These are phyloP conservation scores for Norana najaformis DNA, from an alignment of 2,888 invertebrate genomes.

Conservation along the genomic window DNA sequence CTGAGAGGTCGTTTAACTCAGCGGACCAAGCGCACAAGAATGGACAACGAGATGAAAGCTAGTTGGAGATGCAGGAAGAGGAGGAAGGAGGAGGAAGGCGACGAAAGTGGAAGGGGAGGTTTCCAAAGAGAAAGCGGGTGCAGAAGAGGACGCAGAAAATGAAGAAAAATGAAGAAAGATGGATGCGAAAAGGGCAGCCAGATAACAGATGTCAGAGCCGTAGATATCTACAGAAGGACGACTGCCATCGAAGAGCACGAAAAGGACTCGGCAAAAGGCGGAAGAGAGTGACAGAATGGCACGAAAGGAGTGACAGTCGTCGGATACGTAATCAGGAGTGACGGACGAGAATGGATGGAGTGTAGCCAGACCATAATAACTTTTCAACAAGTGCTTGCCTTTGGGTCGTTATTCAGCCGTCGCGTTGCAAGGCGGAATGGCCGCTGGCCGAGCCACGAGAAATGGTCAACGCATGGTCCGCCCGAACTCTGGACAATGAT, in stretches of 20 bases:
- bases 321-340: neutral
- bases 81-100: too few relatives aligned
- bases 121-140: neutral
- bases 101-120: neutral
- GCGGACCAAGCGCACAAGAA: neutral
- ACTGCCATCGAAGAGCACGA: neutral
- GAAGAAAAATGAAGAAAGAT: conserved; percentile 23
- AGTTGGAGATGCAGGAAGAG: neutral
- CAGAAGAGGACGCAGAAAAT: conserved; percentile 6
- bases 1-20: neutral
- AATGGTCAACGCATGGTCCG: neutral
- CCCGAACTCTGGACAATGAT: conserved; percentile 1
- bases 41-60: neutral
- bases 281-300: neutral
- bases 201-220: neutral
- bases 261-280: neutral
- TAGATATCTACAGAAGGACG: neutral
- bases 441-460: neutral
- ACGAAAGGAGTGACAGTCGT: neutral
- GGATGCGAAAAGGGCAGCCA: neutral
- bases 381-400: conserved; percentile 20
- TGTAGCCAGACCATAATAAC: neutral
- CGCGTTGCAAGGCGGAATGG: neutral
- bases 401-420: neutral
- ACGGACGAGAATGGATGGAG: neutral